Conservation (phyloP, 2,888 invertebrate genomes). For the Cetonia aurata region DNA sequence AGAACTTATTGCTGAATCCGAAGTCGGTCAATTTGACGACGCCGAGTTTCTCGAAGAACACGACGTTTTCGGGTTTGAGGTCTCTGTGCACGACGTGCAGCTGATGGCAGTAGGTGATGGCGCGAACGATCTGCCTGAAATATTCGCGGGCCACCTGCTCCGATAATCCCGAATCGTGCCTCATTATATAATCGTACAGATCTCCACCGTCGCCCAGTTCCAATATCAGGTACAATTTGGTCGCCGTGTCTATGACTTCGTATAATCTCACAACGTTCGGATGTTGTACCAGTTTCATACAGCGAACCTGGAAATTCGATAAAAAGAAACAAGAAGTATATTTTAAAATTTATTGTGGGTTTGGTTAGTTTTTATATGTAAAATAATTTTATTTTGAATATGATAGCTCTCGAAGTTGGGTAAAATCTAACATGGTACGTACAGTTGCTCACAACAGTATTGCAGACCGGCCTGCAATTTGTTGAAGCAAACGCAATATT, state of each 20-base stretch:
- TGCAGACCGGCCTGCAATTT: no score
- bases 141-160: slow-evolving; percentile 90
- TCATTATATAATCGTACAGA: slow-evolving; percentile 98
- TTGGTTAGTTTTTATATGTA: no score
- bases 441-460: no score
- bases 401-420: no score
- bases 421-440: no score
- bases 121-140: slow-evolving; percentile 96
- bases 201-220: slow-evolving; percentile 99
- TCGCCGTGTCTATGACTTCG: slow-evolving; percentile 99
- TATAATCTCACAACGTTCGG: slow-evolving; percentile 98
- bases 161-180: slow-evolving; percentile 89
- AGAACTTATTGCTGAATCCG: slow-evolving; percentile 96
- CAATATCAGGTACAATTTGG: slow-evolving; percentile 95
- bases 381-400: no score
- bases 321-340: slow-evolving; percentile 13
- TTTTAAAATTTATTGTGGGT: neutral
- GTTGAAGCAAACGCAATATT: no score
- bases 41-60: slow-evolving; percentile 97
- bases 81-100: slow-evolving; percentile 90
- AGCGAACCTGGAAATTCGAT: slow-evolving; percentile 77
- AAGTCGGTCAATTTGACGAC: slow-evolving; percentile 99
- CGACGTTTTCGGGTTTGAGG: slow-evolving; percentile 99
- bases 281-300: slow-evolving; percentile 99
- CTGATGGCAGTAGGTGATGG: slow-evolving; percentile 98